Evolutionary conservation across 2,113 vertebrate genomes (phyloP).

Genomic region (Rattus rattus): DNA sequence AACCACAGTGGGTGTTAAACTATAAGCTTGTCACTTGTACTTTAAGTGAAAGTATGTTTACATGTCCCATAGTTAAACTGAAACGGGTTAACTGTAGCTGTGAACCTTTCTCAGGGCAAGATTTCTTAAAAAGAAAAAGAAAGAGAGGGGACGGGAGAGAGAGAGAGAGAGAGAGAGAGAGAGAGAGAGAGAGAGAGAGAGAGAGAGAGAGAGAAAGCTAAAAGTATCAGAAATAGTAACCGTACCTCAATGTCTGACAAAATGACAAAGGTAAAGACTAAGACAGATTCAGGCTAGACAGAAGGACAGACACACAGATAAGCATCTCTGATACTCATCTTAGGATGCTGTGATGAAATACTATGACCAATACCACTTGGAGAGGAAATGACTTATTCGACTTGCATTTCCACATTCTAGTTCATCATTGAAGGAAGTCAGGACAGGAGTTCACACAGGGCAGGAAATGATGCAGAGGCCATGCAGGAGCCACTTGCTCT

Average conservation of each 20-base stretch:
- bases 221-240: not conserved
- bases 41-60: too few relatives aligned
- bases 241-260: not conserved
- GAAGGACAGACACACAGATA: not conserved
- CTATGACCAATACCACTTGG: not conserved
- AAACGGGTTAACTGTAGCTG: not conserved
- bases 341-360: not conserved
- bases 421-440: not conserved
- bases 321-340: not conserved
- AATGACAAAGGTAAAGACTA: not conserved
- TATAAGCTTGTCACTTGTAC: too few relatives aligned
- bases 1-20: not conserved
- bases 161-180: fast-evolving
- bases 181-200: not conserved
- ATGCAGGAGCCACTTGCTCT: not conserved
- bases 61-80: too few relatives aligned
- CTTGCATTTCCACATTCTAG: not conserved
- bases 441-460: not conserved
- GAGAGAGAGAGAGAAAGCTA: not conserved
- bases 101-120: not conserved
- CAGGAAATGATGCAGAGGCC: not conserved
- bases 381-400: not conserved
- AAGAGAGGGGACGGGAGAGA: too few relatives aligned
- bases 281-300: not conserved
- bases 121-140: not conserved